phyloP scores from a whole-genome alignment of 2,888 invertebrate genomes.

The Leptinotarsa rubiginosa region DNA sequence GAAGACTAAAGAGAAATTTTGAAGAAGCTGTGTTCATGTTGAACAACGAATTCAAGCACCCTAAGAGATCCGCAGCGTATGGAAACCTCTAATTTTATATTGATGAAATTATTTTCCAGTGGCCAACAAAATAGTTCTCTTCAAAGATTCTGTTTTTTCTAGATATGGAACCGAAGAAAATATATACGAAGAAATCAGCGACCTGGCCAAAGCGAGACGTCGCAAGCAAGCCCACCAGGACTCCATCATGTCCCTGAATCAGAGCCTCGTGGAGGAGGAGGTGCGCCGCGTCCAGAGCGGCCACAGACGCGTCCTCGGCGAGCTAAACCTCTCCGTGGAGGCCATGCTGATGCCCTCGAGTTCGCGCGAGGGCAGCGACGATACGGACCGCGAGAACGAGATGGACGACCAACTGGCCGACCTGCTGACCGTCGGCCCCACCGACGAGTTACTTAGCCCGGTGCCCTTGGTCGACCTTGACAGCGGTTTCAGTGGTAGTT shows the following conservation, averaged over 20 bases:
- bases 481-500: slow-evolving; percentile 86
- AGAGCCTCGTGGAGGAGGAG: slow-evolving; percentile 84
- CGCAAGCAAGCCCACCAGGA: slow-evolving; percentile 47
- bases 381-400: slow-evolving; percentile 73
- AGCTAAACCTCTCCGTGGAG: slow-evolving; percentile 86
- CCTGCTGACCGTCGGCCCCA: slow-evolving; percentile 76
- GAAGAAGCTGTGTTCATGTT: too few relatives aligned
- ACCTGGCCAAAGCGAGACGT: slow-evolving; percentile 66
- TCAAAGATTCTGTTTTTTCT: neutral
- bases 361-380: slow-evolving; percentile 70
- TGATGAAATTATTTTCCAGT: too few relatives aligned
- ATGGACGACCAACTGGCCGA: slow-evolving; percentile 75
- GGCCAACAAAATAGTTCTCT: too few relatives aligned
- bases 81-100: too few relatives aligned
- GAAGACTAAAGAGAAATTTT: too few relatives aligned
- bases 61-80: too few relatives aligned
- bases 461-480: slow-evolving; percentile 76
- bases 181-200: slow-evolving; percentile 84
- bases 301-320: slow-evolving; percentile 85
- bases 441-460: slow-evolving; percentile 79
- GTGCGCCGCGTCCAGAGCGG: slow-evolving; percentile 85
- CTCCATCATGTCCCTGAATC: slow-evolving; percentile 76
- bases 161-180: slow-evolving; percentile 88
- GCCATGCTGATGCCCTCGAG: slow-evolving; percentile 91
- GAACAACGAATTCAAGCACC: too few relatives aligned